These are phyloP conservation scores for Neelides folsomi DNA, from an alignment of 2,888 invertebrate species.

Conservation along the genomic window DNA sequence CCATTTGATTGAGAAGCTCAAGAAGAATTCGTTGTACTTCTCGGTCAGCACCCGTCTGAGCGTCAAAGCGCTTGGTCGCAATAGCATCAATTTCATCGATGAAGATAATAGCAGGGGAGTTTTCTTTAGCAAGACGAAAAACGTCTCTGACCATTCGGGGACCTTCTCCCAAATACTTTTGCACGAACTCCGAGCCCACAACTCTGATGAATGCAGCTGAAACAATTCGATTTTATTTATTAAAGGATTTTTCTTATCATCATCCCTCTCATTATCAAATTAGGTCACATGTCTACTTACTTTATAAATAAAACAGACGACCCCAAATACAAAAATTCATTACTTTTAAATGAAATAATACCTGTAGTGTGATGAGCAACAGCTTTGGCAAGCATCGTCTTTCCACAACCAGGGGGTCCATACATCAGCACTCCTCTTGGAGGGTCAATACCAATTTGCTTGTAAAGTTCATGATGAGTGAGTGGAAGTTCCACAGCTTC, in stretches of 20 bases:
- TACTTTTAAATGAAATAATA: conserved; percentile 37
- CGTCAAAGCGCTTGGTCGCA: conserved; percentile 96
- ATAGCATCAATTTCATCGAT: conserved; percentile 99
- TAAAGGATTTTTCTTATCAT: no score
- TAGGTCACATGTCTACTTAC: no score
- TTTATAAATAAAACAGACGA: no score
- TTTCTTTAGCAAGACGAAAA: conserved; percentile 95
- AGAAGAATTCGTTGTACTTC: conserved; percentile 96
- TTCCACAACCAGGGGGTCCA: conserved; percentile 98
- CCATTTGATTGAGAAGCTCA: conserved; percentile 98
- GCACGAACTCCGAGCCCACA: conserved; percentile 98
- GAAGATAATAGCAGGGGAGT: conserved; percentile 98
- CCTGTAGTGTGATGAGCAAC: conserved; percentile 96
- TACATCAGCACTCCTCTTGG: conserved; percentile 97
- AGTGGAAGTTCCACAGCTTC: conserved; percentile 97
- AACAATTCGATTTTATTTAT: conserved; percentile 20
- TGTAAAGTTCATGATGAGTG: conserved; percentile 95
- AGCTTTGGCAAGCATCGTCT: conserved; percentile 98
- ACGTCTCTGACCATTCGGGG: conserved; percentile 99
- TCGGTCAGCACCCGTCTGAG: conserved; percentile 94
- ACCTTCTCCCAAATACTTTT: conserved; percentile 97
- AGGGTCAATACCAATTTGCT: conserved; percentile 98
- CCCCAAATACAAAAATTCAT: no score
- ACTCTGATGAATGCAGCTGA: conserved; percentile 95
- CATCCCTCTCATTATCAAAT: no score